Percentiles rank a stretch among this genome's conserved stretches.
Evolutionary conservation across 2,888 invertebrate genomes (phyloP).

Genomic region (Lydus trimaculatus): DNA sequence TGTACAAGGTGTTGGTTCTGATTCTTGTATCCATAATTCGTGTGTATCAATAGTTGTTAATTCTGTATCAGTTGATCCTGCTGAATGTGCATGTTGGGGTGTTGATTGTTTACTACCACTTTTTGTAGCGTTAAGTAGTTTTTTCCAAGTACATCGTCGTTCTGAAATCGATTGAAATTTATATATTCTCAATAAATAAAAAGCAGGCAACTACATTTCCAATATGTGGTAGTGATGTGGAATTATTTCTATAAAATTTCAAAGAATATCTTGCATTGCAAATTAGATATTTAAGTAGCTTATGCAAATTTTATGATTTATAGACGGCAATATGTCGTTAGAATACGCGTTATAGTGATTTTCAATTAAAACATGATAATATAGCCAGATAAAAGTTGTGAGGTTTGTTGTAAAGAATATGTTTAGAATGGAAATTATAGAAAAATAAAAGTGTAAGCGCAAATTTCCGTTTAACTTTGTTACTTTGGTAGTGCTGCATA

Average conservation of each 20-base stretch:
- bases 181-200: background rate
- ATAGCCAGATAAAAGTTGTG: background rate
- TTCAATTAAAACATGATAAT: background rate
- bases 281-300: conserved; percentile 11
- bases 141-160: conserved; percentile 80
- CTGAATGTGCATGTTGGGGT: conserved; percentile 75
- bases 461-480: background rate
- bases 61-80: conserved; percentile 84
- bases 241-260: background rate
- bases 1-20: conserved; percentile 79
- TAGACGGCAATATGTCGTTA: background rate
- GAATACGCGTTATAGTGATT: background rate
- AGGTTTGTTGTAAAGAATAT: background rate
- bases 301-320: conserved; percentile 8
- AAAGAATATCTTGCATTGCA: background rate
- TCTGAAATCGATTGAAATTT: conserved; percentile 60
- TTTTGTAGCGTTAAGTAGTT: conserved; percentile 66
- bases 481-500: background rate
- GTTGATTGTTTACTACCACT: conserved; percentile 34
- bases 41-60: conserved; percentile 83
- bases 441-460: background rate
- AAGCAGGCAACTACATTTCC: too few species aligned
- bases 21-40: conserved; percentile 77
- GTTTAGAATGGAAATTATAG: conserved; percentile 3
- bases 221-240: too few species aligned